Evolutionary conservation across 2,888 invertebrate species (phyloP).

Genomic region (Nysson spinosus): DNA sequence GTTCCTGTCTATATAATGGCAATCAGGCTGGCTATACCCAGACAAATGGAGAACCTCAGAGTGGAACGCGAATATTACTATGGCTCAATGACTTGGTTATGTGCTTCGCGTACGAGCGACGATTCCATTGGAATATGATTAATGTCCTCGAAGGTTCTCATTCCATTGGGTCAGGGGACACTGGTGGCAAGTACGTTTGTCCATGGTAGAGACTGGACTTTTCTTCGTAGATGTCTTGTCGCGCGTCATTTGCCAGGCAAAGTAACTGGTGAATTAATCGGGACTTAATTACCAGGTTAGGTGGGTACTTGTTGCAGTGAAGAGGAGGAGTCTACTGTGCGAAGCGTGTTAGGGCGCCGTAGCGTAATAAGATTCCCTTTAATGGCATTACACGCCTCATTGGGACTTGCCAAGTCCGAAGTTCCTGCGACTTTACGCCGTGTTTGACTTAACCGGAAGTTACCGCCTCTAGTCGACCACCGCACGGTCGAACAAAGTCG

Average conservation of each 20-base stretch:
- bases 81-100: conserved; percentile 13
- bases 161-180: not conserved
- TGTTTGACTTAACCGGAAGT: conserved; percentile 76
- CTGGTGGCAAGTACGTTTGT: too few relatives aligned
- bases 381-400: conserved; percentile 78
- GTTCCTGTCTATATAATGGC: conserved; percentile 12
- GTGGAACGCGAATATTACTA: conserved; percentile 13
- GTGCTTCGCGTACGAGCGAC: conserved; percentile 14
- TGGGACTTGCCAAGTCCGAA: conserved; percentile 76
- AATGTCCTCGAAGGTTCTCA: conserved; percentile 24
- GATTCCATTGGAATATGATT: conserved; percentile 28
- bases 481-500: conserved; percentile 42
- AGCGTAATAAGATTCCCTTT: conserved; percentile 76
- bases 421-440: conserved; percentile 70
- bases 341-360: conserved; percentile 66
- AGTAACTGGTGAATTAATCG: conserved; percentile 72
- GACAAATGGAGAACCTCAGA: not conserved
- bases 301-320: conserved; percentile 70
- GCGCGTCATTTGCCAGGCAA: conserved; percentile 62
- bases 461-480: conserved; percentile 49
- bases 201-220: conserved; percentile 43
- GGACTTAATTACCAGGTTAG: conserved; percentile 72
- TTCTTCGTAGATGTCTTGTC: conserved; percentile 37
- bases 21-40: conserved; percentile 1
- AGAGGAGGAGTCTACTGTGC: conserved; percentile 56